Evolutionary conservation across 1,140 invertebrate species (phyloP), one percentile per base, ranked within the genome.

Genomic region (Berghia stephanieae): DNA sequence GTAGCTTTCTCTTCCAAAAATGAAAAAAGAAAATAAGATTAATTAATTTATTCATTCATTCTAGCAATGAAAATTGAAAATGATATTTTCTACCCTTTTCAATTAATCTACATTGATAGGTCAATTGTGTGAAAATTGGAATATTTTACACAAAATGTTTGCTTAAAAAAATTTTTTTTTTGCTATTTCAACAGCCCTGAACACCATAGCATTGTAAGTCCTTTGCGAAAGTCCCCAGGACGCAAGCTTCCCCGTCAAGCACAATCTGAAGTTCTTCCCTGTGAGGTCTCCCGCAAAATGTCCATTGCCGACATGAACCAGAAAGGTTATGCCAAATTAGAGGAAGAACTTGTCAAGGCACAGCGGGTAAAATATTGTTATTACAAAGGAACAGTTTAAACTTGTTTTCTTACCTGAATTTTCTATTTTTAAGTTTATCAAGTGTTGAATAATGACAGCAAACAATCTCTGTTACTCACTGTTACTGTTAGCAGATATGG

Each of bases 271-370:
- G 80, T 81, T 36, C 42, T 85, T 24, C 79, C 84, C 1, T 82
- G 83, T 18, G 42, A 80, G 13, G 55, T 69, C 18, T 31, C 71
- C 27, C 42, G 86, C 13, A 88, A 84, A 73, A 78, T 84, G 36
- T 87, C 87, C 42, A 91, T 92, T 77, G 91, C 91, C 0, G 92
- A 92, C 77, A 92, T 91, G 1, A 93, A 93, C 81, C 93, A 93
- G 72, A 91, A 92, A 66, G 91, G 92, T 0, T 91, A 93, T 77
- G 85, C 90, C 0, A 89, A 92, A 71, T 86, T 94, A 16, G 91
- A 93, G 82, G 91, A 93, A 49, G 93, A 94, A 83, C 90, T 95
- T 40, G 91, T 89, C 60, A 92, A 91, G 77, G 94, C 93, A 44
- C 92, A 93, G 81, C 90, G 92, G 78, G 89, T 90, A 84, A 79